phyloP scores from a whole-genome alignment of 1,140 invertebrate species.

The Thaumetopoea pityocampa region DNA sequence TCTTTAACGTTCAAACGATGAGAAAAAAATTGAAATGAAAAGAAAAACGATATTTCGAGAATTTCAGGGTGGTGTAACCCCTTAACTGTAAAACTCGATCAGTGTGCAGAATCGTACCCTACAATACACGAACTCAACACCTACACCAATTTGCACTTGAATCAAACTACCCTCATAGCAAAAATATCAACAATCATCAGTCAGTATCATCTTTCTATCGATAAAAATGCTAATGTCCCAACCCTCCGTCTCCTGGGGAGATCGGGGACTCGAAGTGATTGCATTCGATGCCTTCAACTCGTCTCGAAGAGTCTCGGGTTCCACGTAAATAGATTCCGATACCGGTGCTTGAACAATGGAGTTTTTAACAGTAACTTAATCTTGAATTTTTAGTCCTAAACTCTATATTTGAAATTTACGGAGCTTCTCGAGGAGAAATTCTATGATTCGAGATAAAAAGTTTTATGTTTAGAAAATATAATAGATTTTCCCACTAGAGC shows the following conservation, averaged over 20 bases:
- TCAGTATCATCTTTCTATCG: conserved; percentile 31
- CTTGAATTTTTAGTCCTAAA: conserved; percentile 26
- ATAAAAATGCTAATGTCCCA: conserved; percentile 61
- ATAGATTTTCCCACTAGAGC: too few relatives aligned
- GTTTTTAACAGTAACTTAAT: conserved; percentile 42
- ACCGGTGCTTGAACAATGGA: conserved; percentile 34
- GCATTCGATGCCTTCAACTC: conserved; percentile 37
- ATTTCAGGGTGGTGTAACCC: too few relatives aligned
- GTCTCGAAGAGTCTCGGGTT: too few relatives aligned
- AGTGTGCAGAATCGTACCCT: too few relatives aligned
- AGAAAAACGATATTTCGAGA: too few relatives aligned
- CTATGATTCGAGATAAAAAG: conserved; percentile 4
- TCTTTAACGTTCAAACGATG: too few relatives aligned
- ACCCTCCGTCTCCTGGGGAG: conserved; percentile 23
- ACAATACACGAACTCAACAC: too few relatives aligned
- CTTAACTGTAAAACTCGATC: too few relatives aligned
- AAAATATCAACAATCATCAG: conserved; percentile 16
- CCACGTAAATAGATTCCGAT: conserved; percentile 42
- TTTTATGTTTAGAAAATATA: too few relatives aligned
- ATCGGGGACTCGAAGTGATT: conserved; percentile 37
- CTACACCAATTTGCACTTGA: too few relatives aligned
- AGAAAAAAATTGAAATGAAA: too few relatives aligned
- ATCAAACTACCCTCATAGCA: too few relatives aligned
- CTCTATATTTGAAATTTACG: conserved; percentile 20
- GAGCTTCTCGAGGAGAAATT: conserved; percentile 2